Evolutionary conservation across 2,113 vertebrate species (phyloP), one percentile per base, ranked within the genome.

Genomic region (Paradisaea rubra): DNA sequence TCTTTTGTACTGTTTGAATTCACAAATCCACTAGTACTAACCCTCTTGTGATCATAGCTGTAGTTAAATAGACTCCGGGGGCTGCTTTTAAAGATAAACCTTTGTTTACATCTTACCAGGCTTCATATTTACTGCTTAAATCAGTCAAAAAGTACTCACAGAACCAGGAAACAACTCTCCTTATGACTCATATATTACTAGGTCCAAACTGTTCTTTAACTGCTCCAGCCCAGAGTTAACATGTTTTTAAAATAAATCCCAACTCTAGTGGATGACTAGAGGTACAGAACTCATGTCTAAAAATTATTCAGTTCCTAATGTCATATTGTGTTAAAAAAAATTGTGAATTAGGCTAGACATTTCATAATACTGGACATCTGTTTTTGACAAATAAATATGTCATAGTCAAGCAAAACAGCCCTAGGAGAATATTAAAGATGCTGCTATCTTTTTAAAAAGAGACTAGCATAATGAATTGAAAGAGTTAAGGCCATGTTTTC

Each of bases 321-420:
- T 57, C 79, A 81, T 9, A 7, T 35, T 15, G 3, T 81, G 56
- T 64, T 70, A 18, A 63, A 91, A 91, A 53, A 86, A 83, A 61
- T 0, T 59, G 47, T 66, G 64, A 83, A 91, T 80, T 82, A 91
- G 24, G 45, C 54, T 81, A 83, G 60, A 64, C 8, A 17, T 90
- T 86, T 90, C 44, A 71, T 71, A 90, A 76, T 81, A 83, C 41
- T 66, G 69, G 82, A 37, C 88, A 78, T 84, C 64, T 88, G 52
- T 60, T 52, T 91, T 87, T 91, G 68, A 81, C 37, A 91, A 95
- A 87, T 79, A 88, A 84, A 85, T 82, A 90, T 71, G 56, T 45
- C 56, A 37, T 15, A 44, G 39, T 70, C 27, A 82, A 88, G 20
- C 35, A 89, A 83, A 91, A 68, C 11, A 83, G 10, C 37, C 3